These are phyloP conservation scores for Calosoma granatense DNA, from an alignment of 1,140 invertebrate species.

Conservation along the genomic window DNA sequence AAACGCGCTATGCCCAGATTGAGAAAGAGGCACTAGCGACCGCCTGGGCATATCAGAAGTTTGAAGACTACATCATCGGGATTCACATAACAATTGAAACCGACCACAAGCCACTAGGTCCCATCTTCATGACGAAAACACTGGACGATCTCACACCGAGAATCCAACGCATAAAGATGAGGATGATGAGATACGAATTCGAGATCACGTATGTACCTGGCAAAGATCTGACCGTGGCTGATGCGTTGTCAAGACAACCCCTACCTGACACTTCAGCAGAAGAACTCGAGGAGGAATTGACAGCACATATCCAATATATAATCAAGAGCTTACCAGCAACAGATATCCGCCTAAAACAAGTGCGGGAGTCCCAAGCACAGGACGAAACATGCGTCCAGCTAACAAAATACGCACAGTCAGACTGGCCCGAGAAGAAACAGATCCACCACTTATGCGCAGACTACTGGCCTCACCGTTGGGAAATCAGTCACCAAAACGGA, in stretches of 20 bases:
- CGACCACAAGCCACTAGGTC: constrained; percentile 39
- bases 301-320: background rate
- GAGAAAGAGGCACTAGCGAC: constrained; percentile 39
- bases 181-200: background rate
- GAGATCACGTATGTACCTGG: background rate
- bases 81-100: constrained; percentile 36
- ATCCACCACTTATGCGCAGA: background rate
- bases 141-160: constrained; percentile 1
- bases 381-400: background rate
- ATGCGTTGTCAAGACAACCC: background rate
- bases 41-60: constrained; percentile 37
- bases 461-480: background rate
- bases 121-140: constrained; percentile 33
- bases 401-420: background rate
- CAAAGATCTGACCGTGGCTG: background rate
- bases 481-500: background rate
- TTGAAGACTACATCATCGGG: constrained; percentile 41
- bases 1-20: constrained; percentile 29
- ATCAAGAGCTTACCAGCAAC: background rate
- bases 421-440: background rate
- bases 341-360: background rate
- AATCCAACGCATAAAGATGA: background rate
- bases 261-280: background rate
- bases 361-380: background rate
- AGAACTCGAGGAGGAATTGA: background rate